Percentiles rank a stretch among this genome's conserved stretches.
Evolutionary conservation across 2,113 vertebrate genomes (phyloP).

Genomic region (Bagarius yarrelli): DNA sequence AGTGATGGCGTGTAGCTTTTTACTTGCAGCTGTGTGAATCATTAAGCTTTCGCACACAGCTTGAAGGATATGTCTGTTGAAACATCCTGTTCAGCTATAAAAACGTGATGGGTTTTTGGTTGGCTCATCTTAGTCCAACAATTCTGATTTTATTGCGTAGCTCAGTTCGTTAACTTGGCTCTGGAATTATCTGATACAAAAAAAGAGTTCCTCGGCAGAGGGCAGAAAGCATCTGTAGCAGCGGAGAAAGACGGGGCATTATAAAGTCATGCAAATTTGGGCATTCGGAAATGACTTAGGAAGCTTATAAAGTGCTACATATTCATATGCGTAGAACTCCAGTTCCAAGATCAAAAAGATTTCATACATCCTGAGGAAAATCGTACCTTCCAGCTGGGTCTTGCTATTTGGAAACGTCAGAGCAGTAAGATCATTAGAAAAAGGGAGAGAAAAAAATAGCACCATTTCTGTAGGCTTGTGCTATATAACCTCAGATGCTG

Average conservation of each 20-base stretch:
- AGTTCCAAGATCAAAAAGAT: conserved; percentile 14
- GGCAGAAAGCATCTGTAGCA: not conserved
- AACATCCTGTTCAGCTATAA: conserved; percentile 44
- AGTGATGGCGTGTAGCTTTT: not conserved
- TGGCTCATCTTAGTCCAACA: conserved; percentile 15
- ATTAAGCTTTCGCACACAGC: conserved; percentile 30
- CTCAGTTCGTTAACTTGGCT: conserved; percentile 36
- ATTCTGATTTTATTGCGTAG: conserved; percentile 39
- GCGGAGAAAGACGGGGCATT: not conserved
- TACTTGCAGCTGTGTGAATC: conserved; percentile 17
- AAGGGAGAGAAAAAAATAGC: not conserved
- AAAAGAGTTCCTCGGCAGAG: conserved; percentile 10
- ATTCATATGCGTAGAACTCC: not conserved
- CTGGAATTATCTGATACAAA: conserved; percentile 22
- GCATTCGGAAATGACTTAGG: conserved; percentile 1
- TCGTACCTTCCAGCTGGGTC: not conserved
- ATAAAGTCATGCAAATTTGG: not conserved
- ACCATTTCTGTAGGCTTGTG: not conserved
- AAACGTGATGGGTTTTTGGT: conserved; percentile 42
- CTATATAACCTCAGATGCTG: not conserved
- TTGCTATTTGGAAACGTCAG: conserved; percentile 18
- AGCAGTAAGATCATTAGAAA: conserved; percentile 14
- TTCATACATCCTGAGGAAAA: conserved; percentile 29
- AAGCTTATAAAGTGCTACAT: not conserved
- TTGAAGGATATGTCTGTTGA: conserved; percentile 30